Conservation (phyloP, 2,113 vertebrate species). For the Cercocebus atys region DNA sequence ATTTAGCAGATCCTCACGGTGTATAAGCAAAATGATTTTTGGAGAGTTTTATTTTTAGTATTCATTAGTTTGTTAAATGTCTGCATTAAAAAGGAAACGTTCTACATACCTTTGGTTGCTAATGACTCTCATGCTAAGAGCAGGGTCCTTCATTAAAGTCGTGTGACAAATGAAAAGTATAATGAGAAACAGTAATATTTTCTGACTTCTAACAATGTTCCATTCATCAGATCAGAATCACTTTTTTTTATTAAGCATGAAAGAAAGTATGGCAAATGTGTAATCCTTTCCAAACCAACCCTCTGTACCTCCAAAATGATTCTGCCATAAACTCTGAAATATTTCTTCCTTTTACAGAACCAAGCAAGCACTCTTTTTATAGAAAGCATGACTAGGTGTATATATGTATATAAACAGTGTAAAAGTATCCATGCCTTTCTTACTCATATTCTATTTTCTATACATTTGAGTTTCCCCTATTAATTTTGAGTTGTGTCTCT, state of each 20-base stretch:
- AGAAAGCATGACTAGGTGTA: background rate
- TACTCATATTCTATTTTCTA: background rate
- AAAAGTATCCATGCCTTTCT: background rate
- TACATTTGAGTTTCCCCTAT: background rate
- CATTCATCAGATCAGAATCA: constrained; percentile 54
- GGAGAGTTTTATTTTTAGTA: constrained; percentile 48
- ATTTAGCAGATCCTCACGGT: background rate
- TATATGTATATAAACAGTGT: background rate
- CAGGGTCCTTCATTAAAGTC: constrained; percentile 50
- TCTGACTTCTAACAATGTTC: constrained; percentile 51
- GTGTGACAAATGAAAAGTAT: constrained; percentile 51
- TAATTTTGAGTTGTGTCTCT: constrained; percentile 11
- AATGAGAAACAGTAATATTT: constrained; percentile 64
- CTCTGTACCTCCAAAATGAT: constrained; percentile 53
- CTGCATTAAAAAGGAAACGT: constrained; percentile 46
- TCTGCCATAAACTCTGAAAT: constrained; percentile 48
- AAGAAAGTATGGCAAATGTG: constrained; percentile 51
- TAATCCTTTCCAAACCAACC: constrained; percentile 40
- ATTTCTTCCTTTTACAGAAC: constrained; percentile 50
- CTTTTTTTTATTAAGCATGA: constrained; percentile 63
- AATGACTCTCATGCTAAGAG: constrained; percentile 32
- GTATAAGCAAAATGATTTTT: constrained; percentile 24
- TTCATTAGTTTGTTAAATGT: constrained; percentile 37
- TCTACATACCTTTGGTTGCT: constrained; percentile 39
- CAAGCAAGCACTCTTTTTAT: constrained; percentile 25